phyloP scores from a whole-genome alignment of 2,113 vertebrate genomes.

The Otis tarda region DNA sequence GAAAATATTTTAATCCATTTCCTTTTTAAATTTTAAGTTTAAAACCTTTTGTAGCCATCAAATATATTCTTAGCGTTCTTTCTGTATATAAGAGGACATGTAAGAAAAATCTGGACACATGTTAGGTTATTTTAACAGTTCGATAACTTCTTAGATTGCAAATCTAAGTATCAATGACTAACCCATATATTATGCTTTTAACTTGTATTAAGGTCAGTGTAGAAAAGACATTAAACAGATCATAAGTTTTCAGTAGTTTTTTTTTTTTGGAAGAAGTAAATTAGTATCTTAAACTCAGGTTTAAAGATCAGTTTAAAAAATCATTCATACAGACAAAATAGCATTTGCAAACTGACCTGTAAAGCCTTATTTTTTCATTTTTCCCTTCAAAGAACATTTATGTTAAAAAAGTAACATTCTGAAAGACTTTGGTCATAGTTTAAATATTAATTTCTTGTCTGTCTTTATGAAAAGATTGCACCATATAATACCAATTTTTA shows the following conservation, averaged over 20 bases:
- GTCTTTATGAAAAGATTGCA: background rate
- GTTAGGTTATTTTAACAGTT: background rate
- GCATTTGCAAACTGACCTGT: background rate
- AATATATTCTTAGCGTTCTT: background rate
- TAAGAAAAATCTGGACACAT: background rate
- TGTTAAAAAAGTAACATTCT: background rate
- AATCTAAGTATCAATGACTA: slow-evolving; percentile 33
- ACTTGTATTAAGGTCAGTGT: background rate
- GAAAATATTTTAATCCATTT: background rate
- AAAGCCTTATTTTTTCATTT: background rate
- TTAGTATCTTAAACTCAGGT: background rate
- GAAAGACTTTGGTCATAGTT: background rate
- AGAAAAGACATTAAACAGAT: slow-evolving; percentile 10
- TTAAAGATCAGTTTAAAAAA: background rate
- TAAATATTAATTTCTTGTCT: background rate
- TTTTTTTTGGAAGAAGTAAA: background rate
- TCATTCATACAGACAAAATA: background rate
- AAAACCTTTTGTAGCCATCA: background rate
- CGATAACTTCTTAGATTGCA: slow-evolving; percentile 11
- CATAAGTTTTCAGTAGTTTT: background rate
- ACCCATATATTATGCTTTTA: background rate
- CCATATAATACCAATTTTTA: background rate
- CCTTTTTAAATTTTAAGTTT: background rate
- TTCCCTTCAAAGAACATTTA: background rate
- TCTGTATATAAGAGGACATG: background rate